Base-by-base conservation (phyloP, 2,888 invertebrate genomes). In the Leucophenga maculata region DNA sequence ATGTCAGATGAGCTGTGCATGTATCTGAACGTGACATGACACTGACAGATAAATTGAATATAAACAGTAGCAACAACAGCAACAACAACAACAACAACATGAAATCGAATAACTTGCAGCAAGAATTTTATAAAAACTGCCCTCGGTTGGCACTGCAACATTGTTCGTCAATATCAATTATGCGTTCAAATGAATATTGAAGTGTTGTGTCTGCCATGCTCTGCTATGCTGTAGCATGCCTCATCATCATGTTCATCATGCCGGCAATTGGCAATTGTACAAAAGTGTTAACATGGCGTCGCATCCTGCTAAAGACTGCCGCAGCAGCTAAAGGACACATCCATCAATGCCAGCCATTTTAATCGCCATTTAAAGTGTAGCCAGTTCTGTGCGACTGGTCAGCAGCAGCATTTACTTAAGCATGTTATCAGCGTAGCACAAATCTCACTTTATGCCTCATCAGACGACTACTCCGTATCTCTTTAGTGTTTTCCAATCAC, bases 341-440 rank as follows among this genome's bases (percentile, higher is more conserved):
- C 83, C 83, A 85, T 85, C 85, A 85, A 81, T 85, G 85, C 80
- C 85, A 85, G 76, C 79, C 77, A 82, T 84, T 85, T 85, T 85
- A 85, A 85, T 85, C 85, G 85, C 84, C 85, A 85, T 85, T 85
- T 85, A 85, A 85, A 85, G 83, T 84, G 84, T 80, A 77, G 77
- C 74, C 68, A 72, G 72, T 60, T 46, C 70, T 67, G 70, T 70
- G 14, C 71, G 65, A 54, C 71, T 69, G n/a, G 66, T 31, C 60
- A 67, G 65, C 72, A 71, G 75, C 76, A 75, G 71, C 78, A 72
- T 84, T 84, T 84, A 83, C 85, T 84, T 84, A 81, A 83, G 82
- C 80, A 77, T 78, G 82, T 83, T 83, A 83, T 83, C 84, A 76
- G 77, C 84, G 78, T 75, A 78, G 77, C 77, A 84, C 82, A 84